Base-by-base conservation (phyloP, 2,888 invertebrate genomes). In the Plebejus melissa region DNA sequence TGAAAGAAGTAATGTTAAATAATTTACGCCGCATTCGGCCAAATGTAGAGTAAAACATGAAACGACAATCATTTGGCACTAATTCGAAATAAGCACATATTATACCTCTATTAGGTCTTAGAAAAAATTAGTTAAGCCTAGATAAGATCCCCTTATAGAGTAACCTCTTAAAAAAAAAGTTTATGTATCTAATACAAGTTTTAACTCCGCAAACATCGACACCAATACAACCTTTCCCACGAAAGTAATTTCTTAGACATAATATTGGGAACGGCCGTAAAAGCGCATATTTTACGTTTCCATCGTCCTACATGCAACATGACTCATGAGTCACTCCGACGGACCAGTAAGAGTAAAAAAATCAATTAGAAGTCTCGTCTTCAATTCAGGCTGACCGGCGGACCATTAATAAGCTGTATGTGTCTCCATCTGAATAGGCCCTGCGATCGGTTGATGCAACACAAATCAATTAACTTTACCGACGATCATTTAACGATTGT, bases 291-390 rank as follows among this genome's bases (percentile, higher is more conserved):
- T 72, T 72, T 50, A 72, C 50, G 50, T 50, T 54, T 50, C 28
- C 28, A 46, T 41, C 71, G 71, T 41, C 46, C 50, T 69, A 75
- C 69, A 76, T 74, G 71, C 58, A 65, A 60, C 74, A 76, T 83
- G 84, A 83, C 79, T 83, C 83, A 83, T 83, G 84, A 83, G 79
- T 83, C 83, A 83, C 76, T 70, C 75, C 50, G 74, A 76, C 76
- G 77, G 65, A 32, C 65, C 65, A 65, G 65, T 22, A 80, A 80
- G 74, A 76, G 76, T 76, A 78, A 82, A 81, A 65, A 84, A 82
- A 82, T 84, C 83, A 87, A 86, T 86, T 86, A 85, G 82, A 82
- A 83, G 83, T 82, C 83, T 80, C 81, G 82, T 82, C 83, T 83
- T 85, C 83, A 82, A 83, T 84, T 83, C 79, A 82, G 82, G 79